A percentile compares a stretch with the other conserved stretches of the same genome.
Evolutionary conservation across 2,113 vertebrate species (phyloP).

Genomic region (Mirounga angustirostris): DNA sequence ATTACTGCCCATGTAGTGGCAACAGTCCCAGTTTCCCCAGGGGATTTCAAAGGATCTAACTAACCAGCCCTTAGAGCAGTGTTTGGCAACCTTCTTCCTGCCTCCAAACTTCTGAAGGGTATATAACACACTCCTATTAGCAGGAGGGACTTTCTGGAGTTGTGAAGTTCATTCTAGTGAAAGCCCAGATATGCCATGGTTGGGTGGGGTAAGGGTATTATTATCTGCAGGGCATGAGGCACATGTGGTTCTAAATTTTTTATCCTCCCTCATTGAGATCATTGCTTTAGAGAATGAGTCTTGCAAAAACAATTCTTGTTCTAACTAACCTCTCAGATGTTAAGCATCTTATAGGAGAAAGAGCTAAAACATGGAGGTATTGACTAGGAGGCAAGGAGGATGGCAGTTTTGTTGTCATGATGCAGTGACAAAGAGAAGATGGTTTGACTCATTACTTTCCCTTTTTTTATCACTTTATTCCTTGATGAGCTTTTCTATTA

Average conservation of each 20-base stretch:
- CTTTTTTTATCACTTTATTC: not conserved
- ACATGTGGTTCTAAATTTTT: not conserved
- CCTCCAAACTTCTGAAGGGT: not conserved
- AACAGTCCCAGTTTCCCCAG: not conserved
- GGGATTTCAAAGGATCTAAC: not conserved
- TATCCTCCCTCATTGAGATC: not conserved
- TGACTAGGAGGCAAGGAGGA: not conserved
- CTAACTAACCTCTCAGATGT: not conserved
- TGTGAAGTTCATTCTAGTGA: not conserved
- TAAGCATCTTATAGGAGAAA: not conserved
- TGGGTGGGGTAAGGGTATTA: not conserved
- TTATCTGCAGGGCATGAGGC: not conserved
- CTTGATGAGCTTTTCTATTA: conserved; percentile 34
- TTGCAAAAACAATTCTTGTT: not conserved
- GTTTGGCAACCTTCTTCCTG: not conserved
- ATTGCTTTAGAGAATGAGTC: not conserved
- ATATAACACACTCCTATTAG: not conserved
- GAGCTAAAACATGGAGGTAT: not conserved
- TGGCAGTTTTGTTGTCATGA: not conserved
- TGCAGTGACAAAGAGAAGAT: not conserved
- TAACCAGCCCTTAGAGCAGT: not conserved
- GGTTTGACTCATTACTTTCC: not conserved
- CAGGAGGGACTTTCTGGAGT: not conserved
- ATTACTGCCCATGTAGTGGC: not conserved
- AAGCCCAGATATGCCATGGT: not conserved